Evolutionary conservation across 2,888 invertebrate genomes (phyloP).

Genomic region (Stratiomys singularior): DNA sequence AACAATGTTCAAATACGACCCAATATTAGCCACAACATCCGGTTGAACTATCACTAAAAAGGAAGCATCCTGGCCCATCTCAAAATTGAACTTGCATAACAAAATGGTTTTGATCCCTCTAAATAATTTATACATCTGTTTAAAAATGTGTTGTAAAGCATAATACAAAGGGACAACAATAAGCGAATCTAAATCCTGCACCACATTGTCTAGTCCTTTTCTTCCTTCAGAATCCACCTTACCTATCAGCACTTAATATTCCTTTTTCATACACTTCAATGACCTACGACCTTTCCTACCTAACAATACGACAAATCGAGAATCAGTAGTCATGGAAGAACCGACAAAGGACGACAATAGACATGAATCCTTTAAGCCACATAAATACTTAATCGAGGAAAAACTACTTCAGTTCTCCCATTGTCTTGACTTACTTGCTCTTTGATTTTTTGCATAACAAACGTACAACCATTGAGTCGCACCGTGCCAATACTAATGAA

Average conservation of each 20-base stretch:
- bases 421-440: constrained; percentile 1
- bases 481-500: not conserved
- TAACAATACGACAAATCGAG: not conserved
- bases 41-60: not conserved
- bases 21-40: not conserved
- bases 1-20: not conserved
- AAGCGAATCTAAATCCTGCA: not conserved
- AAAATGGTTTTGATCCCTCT: constrained; percentile 18
- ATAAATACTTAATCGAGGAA: constrained; percentile 33
- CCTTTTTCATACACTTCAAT: not conserved
- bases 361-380: not conserved
- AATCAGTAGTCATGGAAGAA: not conserved
- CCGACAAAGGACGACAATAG: constrained; percentile 3
- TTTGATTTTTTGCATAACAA: constrained; percentile 10
- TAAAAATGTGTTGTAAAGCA: not conserved
- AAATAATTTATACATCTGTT: constrained; percentile 2
- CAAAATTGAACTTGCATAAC: constrained; percentile 17
- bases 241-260: not conserved
- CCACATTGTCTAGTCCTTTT: not conserved
- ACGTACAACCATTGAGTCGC: too few relatives aligned
- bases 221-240: not conserved
- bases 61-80: not conserved
- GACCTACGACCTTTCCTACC: not conserved
- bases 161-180: not conserved
- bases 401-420: constrained; percentile 12